Conservation (phyloP, 2,113 vertebrate genomes). For the Regulus satrapa region DNA sequence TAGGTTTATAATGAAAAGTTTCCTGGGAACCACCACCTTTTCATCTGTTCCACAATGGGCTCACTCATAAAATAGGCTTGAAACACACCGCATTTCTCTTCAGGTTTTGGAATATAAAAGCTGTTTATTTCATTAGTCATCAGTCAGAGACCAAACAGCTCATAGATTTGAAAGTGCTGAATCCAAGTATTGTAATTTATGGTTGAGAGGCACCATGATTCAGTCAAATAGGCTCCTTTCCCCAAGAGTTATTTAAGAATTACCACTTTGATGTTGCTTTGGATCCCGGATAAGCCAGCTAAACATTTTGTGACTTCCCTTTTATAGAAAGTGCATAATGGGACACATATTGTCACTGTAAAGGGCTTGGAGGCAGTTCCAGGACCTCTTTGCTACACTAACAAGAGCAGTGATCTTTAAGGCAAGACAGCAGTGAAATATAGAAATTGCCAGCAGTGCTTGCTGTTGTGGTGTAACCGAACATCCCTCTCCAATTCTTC, state of each 20-base stretch:
- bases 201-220: neutral
- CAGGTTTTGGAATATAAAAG: neutral
- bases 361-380: neutral
- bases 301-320: neutral
- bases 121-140: conserved; percentile 2
- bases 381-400: neutral
- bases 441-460: neutral
- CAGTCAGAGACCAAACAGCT: neutral
- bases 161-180: neutral
- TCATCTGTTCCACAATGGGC: neutral
- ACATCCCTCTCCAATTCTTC: neutral
- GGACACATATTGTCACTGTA: neutral
- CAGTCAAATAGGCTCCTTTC: conserved; percentile 1
- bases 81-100: neutral
- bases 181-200: neutral
- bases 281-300: neutral
- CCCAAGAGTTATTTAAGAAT: neutral
- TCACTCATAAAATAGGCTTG: neutral
- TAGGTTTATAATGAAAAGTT: neutral
- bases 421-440: neutral
- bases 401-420: neutral
- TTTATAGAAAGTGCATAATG: neutral
- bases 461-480: neutral
- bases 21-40: neutral
- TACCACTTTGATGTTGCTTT: neutral